Evolutionary conservation across 2,113 vertebrate genomes (phyloP).

Genomic region (Deroptyus accipitrinus): DNA sequence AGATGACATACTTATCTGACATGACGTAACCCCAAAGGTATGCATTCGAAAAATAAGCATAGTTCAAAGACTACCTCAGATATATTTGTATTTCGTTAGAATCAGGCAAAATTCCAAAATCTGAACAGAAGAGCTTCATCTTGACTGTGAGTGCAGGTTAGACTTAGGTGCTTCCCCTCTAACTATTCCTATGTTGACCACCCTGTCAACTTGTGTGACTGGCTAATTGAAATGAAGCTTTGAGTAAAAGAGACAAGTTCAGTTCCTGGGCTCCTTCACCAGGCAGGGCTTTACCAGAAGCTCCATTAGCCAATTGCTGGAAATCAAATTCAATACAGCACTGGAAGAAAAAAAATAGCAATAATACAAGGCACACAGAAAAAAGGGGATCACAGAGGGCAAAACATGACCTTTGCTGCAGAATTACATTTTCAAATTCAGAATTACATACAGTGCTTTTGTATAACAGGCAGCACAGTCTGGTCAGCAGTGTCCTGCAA

Average conservation of each 20-base stretch:
- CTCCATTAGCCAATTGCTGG: not conserved
- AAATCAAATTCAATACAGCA: conserved; percentile 10
- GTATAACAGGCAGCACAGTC: not conserved
- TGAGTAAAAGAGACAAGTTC: not conserved
- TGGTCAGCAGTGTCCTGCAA: not conserved
- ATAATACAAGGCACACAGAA: not conserved
- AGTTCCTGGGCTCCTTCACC: not conserved
- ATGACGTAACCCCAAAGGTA: conserved; percentile 61
- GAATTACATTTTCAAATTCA: not conserved
- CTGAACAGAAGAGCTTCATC: conserved; percentile 19
- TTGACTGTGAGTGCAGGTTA: not conserved
- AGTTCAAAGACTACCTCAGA: conserved; percentile 66
- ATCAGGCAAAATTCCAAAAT: conserved; percentile 62
- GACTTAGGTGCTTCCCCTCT: not conserved
- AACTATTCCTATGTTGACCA: not conserved
- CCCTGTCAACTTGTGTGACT: not conserved
- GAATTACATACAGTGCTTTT: not conserved
- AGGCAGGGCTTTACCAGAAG: not conserved
- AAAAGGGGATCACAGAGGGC: not conserved
- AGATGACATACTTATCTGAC: conserved; percentile 70
- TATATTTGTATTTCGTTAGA: conserved; percentile 69
- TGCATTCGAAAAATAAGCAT: conserved; percentile 59
- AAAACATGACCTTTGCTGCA: not conserved
- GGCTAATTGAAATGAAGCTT: not conserved
- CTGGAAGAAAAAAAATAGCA: not conserved